Evolutionary conservation across 2,113 vertebrate genomes (phyloP).

Genomic region (Etia nguti): DNA sequence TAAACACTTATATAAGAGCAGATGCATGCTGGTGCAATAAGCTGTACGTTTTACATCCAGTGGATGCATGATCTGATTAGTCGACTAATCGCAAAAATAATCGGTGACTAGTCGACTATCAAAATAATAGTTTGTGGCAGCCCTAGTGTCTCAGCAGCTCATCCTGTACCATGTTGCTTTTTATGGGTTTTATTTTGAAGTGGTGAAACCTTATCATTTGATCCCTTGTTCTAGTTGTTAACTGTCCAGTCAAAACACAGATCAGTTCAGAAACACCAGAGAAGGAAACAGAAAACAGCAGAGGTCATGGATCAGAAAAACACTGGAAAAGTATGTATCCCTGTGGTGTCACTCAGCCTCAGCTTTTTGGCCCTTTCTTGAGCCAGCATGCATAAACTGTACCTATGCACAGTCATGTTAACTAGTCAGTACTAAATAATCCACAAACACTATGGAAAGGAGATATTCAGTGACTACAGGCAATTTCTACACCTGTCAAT

Average conservation of each 20-base stretch:
- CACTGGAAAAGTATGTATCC: not conserved
- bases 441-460: not conserved
- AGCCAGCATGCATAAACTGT: not conserved
- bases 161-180: not conserved
- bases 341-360: not conserved
- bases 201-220: not conserved
- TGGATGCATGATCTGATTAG: no score
- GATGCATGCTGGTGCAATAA: no score
- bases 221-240: not conserved
- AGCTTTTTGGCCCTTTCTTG: not conserved
- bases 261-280: not conserved
- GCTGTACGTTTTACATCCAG: no score
- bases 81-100: no score
- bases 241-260: not conserved
- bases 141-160: no score
- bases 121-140: no score
- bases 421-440: not conserved
- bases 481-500: not conserved
- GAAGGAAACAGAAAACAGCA: not conserved
- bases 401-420: not conserved
- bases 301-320: not conserved
- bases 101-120: no score
- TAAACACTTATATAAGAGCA: no score
- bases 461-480: not conserved
- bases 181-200: not conserved